phyloP scores from a whole-genome alignment of 2,888 invertebrate species.

The Mesorhabditis belari region DNA sequence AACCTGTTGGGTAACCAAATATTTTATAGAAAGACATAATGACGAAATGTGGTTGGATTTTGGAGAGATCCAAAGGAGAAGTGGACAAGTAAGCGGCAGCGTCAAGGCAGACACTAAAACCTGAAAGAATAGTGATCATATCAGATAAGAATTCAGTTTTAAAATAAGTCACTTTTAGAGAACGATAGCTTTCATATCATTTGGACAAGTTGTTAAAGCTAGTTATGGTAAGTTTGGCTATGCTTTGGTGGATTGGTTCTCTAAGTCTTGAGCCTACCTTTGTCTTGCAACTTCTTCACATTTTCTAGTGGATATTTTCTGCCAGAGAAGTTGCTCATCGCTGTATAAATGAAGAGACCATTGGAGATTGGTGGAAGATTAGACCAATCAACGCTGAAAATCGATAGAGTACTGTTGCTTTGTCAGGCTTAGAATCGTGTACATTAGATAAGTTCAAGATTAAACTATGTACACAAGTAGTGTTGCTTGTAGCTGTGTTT shows the following conservation, averaged over 20 bases:
- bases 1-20: constrained; percentile 90
- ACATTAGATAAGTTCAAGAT: too few species aligned
- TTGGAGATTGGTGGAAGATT: constrained; percentile 1
- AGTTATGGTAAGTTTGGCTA: too few species aligned
- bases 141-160: too few species aligned
- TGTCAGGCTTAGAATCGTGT: too few species aligned
- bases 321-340: constrained; percentile 90
- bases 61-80: constrained; percentile 69
- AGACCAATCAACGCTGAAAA: neutral
- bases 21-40: constrained; percentile 87
- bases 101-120: constrained; percentile 68
- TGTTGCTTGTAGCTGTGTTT: too few species aligned
- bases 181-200: too few species aligned
- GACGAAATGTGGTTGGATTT: constrained; percentile 76
- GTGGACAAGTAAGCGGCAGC: constrained; percentile 76
- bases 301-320: constrained; percentile 65
- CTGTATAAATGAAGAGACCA: constrained; percentile 74
- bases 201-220: too few species aligned
- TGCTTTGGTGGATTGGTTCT: neutral
- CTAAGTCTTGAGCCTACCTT: constrained; percentile 10
- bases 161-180: too few species aligned
- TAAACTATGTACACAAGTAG: too few species aligned
- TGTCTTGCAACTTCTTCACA: constrained; percentile 21
- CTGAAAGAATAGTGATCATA: too few species aligned
- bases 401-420: too few species aligned